phyloP scores from a whole-genome alignment of 2,113 vertebrate genomes.

The Sminthopsis crassicaudata region DNA sequence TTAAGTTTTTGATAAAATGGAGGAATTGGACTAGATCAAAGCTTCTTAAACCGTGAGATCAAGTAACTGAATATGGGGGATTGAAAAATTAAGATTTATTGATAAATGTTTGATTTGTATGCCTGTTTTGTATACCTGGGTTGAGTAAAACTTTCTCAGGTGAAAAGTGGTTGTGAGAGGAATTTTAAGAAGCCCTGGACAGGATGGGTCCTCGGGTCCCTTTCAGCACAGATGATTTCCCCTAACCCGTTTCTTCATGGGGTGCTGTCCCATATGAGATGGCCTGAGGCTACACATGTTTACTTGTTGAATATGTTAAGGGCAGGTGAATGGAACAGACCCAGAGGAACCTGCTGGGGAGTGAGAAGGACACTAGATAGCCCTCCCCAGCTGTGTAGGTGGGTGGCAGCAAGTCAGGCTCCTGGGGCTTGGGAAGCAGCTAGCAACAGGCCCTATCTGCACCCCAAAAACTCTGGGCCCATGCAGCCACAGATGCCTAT shows the following conservation, averaged over 20 bases:
- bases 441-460: neutral
- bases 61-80: no score
- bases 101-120: no score
- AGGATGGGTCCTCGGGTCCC: neutral
- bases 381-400: neutral
- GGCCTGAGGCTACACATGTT: neutral
- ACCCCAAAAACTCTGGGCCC: neutral
- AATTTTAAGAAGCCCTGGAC: no score
- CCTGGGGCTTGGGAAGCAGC: neutral
- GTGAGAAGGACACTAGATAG: neutral
- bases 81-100: no score
- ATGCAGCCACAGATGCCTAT: neutral
- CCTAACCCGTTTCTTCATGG: neutral
- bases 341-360: neutral
- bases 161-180: no score
- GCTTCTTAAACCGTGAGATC: no score
- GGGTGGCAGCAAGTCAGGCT: neutral
- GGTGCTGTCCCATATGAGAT: neutral
- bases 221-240: neutral
- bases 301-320: neutral
- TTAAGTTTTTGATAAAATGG: neutral
- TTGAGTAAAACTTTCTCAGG: no score
- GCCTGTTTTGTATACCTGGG: no score
- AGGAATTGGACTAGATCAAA: neutral
- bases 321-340: neutral